Percentiles rank a stretch among this genome's conserved stretches.
Evolutionary conservation across 2,113 vertebrate species (phyloP).

Genomic region (Peromyscus californicus): DNA sequence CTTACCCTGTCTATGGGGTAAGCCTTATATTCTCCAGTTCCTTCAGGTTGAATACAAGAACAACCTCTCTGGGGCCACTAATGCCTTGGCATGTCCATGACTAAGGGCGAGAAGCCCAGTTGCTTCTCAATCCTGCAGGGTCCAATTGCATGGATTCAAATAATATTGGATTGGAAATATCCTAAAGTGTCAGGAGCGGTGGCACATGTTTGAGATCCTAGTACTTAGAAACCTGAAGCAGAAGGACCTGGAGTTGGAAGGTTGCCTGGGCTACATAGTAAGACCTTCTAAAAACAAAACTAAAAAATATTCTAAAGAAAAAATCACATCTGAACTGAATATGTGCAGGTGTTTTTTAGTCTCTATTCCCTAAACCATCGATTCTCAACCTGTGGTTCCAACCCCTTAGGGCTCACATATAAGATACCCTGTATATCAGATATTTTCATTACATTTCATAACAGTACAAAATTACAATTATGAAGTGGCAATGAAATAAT

Average conservation of each 20-base stretch:
- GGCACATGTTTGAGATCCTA: neutral
- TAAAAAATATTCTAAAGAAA: neutral
- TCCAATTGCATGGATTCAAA: neutral
- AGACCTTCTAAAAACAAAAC: neutral
- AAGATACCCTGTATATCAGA: neutral
- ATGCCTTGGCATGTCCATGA: neutral
- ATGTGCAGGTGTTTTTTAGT: no score
- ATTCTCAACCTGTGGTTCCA: no score
- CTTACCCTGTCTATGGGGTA: no score
- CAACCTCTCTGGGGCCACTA: neutral
- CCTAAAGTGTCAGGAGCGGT: neutral
- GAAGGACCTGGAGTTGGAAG: neutral
- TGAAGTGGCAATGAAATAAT: neutral
- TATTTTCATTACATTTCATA: neutral
- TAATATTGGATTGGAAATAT: neutral
- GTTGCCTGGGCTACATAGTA: no score
- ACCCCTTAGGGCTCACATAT: neutral
- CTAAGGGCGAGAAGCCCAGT: neutral
- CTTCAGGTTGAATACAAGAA: neutral
- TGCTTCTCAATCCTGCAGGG: neutral
- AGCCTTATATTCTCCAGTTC: neutral
- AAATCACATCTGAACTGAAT: neutral
- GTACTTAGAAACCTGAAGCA: neutral
- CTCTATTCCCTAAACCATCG: neutral
- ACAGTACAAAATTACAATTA: neutral